A percentile compares a stretch with the other conserved stretches of the same genome.
phyloP scores from a whole-genome alignment of 2,797 vertebrate species.

The Alectoris magna region DNA sequence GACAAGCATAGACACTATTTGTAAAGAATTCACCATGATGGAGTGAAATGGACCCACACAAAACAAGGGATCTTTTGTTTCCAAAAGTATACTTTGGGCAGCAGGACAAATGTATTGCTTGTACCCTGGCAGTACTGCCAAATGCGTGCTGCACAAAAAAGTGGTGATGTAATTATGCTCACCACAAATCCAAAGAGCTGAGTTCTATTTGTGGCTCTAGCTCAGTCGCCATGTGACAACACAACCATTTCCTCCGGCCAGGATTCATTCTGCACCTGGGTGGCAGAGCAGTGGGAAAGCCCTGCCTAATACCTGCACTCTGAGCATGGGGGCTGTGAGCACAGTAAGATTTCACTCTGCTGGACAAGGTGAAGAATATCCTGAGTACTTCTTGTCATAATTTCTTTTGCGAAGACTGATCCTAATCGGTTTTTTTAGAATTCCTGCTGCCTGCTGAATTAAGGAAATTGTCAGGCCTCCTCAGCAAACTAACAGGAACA shows the following conservation, averaged over 20 bases:
- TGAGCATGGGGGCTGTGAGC: not conserved
- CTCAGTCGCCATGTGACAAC: not conserved
- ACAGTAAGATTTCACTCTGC: not conserved
- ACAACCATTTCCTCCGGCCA: not conserved
- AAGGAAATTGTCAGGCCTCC: not conserved
- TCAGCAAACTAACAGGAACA: not conserved
- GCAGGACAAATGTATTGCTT: not conserved
- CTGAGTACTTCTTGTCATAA: not conserved
- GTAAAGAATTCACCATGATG: accelerated
- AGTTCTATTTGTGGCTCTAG: not conserved
- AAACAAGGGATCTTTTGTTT: slow-evolving; percentile 24
- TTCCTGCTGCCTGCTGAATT: not conserved
- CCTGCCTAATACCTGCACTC: not conserved
- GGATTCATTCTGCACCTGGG: not conserved
- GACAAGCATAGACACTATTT: not conserved
- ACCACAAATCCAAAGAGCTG: not conserved
- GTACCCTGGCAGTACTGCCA: not conserved
- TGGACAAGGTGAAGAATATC: not conserved
- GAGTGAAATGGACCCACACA: not conserved
- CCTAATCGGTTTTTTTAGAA: not conserved
- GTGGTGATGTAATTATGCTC: not conserved
- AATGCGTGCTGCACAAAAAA: not conserved
- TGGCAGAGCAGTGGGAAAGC: not conserved
- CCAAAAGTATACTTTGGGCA: not conserved
- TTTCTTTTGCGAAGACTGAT: not conserved